Percentiles rank a stretch among this genome's conserved stretches.
These are phyloP conservation scores for Glareola pratincola DNA, from an alignment of 2,113 vertebrate genomes.

Conservation along the genomic window DNA sequence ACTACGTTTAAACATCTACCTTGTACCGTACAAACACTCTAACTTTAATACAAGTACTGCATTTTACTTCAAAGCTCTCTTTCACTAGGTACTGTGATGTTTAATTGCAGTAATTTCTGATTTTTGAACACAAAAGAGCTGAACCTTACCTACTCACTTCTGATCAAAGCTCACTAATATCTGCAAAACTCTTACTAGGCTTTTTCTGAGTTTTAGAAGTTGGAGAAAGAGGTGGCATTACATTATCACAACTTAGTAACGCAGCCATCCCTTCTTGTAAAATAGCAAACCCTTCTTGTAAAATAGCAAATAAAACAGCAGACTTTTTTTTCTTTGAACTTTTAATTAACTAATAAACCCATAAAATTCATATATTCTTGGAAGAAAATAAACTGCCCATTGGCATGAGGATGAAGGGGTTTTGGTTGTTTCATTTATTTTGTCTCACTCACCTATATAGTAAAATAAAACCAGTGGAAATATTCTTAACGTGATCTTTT, in stretches of 20 bases:
- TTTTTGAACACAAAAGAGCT: not conserved
- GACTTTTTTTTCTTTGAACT: not conserved
- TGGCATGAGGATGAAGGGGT: not conserved
- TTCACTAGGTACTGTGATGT: not conserved
- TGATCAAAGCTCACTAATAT: not conserved
- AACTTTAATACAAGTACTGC: not conserved
- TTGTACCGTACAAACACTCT: not conserved
- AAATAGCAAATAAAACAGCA: not conserved
- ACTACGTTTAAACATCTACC: not conserved
- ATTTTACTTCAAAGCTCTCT: not conserved
- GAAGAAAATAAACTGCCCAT: not conserved
- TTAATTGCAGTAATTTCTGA: not conserved
- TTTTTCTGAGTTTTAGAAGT: not conserved
- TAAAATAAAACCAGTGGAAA: not conserved
- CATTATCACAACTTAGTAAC: not conserved
- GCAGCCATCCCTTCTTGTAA: not conserved
- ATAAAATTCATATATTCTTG: not conserved
- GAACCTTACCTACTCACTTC: not conserved
- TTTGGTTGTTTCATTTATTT: not conserved
- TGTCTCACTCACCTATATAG: not conserved
- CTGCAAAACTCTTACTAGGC: not conserved
- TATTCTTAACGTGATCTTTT: not conserved
- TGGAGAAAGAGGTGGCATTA: not conserved
- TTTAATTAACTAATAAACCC: not conserved
- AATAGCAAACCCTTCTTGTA: not conserved